Evolutionary conservation across 2,888 invertebrate genomes (phyloP), one percentile per base, ranked within the genome.

Genomic region (Trichopria drosophilae): DNA sequence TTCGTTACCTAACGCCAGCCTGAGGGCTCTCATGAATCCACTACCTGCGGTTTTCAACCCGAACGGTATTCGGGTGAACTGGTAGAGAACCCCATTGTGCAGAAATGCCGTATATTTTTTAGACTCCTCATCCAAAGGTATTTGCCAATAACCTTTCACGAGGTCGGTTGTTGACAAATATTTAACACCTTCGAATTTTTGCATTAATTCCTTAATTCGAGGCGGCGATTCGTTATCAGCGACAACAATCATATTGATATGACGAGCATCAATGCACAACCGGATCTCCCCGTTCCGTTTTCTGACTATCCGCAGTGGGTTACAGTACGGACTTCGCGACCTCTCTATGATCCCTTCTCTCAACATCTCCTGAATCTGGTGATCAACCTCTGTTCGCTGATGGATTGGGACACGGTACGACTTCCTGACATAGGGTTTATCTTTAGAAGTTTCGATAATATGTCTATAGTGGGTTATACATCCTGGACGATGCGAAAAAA

Each of bases 241-340:
- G 13, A 61, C 53, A 43, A 71, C 67, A 20, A 53, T 28, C 4
- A 53, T 54, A 53, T 71, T 70, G 4, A 69, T 34, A 42, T 51
- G 55, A 9, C 69, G 32, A 1, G 69, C 69, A 53, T 71, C 68
- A 16, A 69, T 44, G 46, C 68, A 65, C n/a, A 69, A 54, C 6
- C 69, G n/a, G n/a, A n/a, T n/a, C n/a, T n/a, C n/a, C n/a, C n/a
- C n/a, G n/a, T n/a, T n/a, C n/a, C n/a, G n/a, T n/a, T n/a, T n/a
- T n/a, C n/a, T n/a, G n/a, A n/a, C n/a, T n/a, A n/a, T n/a, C n/a
- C n/a, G n/a, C n/a, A 35, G 20, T 10, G 35, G 36, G 13, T 36
- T 36, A n/a, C n/a, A n/a, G n/a, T n/a, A n/a, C 13, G 13, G 15
- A 7, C 31, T 31, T 15, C 16, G 6, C 3, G 31, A 31, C 6